phyloP scores from a whole-genome alignment of 2,113 vertebrate species.

The Amphiprion percula region DNA sequence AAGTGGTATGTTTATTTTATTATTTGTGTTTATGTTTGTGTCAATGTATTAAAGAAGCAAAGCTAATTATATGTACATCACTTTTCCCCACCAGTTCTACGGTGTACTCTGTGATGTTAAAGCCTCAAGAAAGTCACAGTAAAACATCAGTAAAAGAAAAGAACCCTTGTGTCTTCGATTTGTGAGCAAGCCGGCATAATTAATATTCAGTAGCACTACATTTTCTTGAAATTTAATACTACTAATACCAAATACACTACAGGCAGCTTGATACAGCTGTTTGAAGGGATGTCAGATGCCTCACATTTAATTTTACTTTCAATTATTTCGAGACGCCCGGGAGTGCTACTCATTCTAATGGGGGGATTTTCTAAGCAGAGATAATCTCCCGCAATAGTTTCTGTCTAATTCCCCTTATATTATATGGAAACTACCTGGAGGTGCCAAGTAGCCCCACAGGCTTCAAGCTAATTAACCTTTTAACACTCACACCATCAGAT shows the following conservation, averaged over 20 bases:
- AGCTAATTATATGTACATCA: too few species aligned
- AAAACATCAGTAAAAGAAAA: too few species aligned
- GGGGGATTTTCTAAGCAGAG: slow-evolving; percentile 47
- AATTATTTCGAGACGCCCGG: slow-evolving; percentile 11
- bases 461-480: slow-evolving; percentile 79
- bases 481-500: slow-evolving; percentile 73
- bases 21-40: too few species aligned
- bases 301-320: slow-evolving; percentile 37
- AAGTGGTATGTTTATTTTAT: too few species aligned
- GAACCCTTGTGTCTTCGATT: too few species aligned
- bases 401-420: slow-evolving; percentile 71
- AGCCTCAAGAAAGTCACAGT: too few species aligned
- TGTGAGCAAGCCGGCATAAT: too few species aligned
- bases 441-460: slow-evolving; percentile 76
- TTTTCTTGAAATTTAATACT: background rate
- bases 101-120: too few species aligned
- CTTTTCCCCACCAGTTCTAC: too few species aligned
- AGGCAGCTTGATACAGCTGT: slow-evolving; percentile 13
- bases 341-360: slow-evolving; percentile 27
- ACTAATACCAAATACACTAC: background rate
- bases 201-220: background rate
- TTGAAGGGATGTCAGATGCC: slow-evolving; percentile 27
- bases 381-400: slow-evolving; percentile 69
- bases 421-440: slow-evolving; percentile 80
- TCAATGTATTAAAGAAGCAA: too few species aligned